These are phyloP conservation scores for Probaryconus sp. DNA, from an alignment of 1,140 invertebrate genomes.

Conservation along the genomic window DNA sequence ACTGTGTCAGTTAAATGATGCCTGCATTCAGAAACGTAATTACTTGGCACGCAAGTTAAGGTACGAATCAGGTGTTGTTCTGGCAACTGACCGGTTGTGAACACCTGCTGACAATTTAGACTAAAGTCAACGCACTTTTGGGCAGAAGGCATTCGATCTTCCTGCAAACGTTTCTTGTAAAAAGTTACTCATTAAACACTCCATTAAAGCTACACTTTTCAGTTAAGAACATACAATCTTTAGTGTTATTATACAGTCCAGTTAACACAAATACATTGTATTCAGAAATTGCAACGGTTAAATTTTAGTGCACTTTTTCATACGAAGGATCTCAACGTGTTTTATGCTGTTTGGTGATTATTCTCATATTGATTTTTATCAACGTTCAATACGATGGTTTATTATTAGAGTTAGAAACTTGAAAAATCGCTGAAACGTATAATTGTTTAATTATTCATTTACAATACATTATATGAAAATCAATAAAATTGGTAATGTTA, in stretches of 20 bases:
- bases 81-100: constrained; percentile 31
- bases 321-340: no score
- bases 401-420: no score
- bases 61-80: constrained; percentile 46
- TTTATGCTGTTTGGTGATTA: no score
- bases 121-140: constrained; percentile 40
- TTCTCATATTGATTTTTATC: no score
- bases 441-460: no score
- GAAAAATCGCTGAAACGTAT: no score
- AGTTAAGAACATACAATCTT: not conserved
- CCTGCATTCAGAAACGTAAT: constrained; percentile 29
- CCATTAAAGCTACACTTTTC: not conserved
- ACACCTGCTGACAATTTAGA: constrained; percentile 49
- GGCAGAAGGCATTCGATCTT: not conserved
- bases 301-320: no score
- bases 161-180: not conserved
- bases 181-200: constrained; percentile 2
- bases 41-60: constrained; percentile 34
- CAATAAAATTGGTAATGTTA: no score
- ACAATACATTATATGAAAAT: no score
- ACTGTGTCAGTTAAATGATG: constrained; percentile 25
- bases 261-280: no score
- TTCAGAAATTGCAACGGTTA: no score
- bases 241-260: constrained; percentile 13
- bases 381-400: no score